Base-by-base conservation (phyloP, 2,113 vertebrate genomes). In the Halichoeres trimaculatus region DNA sequence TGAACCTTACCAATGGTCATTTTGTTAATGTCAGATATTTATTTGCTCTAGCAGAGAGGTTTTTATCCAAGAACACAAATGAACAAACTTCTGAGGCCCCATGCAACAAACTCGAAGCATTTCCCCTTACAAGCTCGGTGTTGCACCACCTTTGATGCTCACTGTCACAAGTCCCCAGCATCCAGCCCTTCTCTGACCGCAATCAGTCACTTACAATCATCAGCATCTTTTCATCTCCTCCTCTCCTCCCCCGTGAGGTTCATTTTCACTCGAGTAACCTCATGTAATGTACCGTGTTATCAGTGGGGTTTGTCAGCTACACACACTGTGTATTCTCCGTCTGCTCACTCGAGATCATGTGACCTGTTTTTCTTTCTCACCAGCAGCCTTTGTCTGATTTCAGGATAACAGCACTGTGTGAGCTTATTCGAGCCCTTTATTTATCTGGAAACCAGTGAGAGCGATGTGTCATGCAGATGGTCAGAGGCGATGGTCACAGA, bases 121-220 rank as follows among this genome's bases (percentile, higher is more conserved):
- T 19, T 45, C 43, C 8, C 4, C 14, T n/a, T 4, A 19, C 43
- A 19, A 20, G 45, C 19, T 1, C 13, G 3, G 45, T 10, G 45
- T 48, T 48, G 19, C 19, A 48, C 67, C 77, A 84, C 65, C 51
- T 50, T 41, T 70, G 74, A 61, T 64, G 57, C 64, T 19, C 24
- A 43, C 69, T 73, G 76, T 78, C 84, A 70, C 80, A 51, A 70
- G 80, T 86, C 76, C 82, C 79, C 67, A 54, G 35, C 60, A 66
- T 85, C 65, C 61, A 61, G 64, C 72, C 65, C 78, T 81, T 78
- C 80, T 81, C 85, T 77, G 84, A 80, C 85, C 78, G 58, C 81
- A 88, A 88, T 88, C 80, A 85, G 84, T 88, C 87, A 74, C 53
- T 51, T 70, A 41, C 63, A 67, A 88, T 91, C 83, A 87, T 48